Base-by-base conservation (phyloP, 2,888 invertebrate species). In the Lysandra coridon region DNA sequence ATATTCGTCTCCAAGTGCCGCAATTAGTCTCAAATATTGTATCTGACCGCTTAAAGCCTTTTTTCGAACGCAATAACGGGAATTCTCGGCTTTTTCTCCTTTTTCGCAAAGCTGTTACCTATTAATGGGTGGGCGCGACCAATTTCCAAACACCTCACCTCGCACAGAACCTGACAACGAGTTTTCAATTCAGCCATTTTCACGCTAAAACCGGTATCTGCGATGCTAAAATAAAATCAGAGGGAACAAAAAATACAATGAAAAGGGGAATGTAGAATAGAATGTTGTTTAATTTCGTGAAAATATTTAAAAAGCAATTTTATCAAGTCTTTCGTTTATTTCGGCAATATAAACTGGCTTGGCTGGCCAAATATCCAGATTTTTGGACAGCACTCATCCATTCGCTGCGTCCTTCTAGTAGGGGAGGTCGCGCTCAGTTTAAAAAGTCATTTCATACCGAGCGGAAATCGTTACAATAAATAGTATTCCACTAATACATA, bases 171-270 rank as follows among this genome's bases (percentile, higher is more conserved):
- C 87, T 84, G 85, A 88, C 84, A 86, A 83, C 86, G 86, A 87
- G 87, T 88, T 89, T 88, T 84, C 83, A 84, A 86, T 86, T 89
- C 89, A 90, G 89, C 89, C 88, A 86, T 82, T 84, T 85, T 87
- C 88, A 87, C 88, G 87, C 84, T 84, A 75, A 69, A 69, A 23
- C 69, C 14, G 33, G 5, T 69, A 69, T 37, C 69, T 69, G 14
- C 23, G 30, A 64, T 30, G 64, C 2, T 30, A 12, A 64, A 12
- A 64, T 64, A 64, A 64, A 64, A 64, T 64, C 64, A 30, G 23
- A 30, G 30, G 69, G 33, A 17, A 33, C 33, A 14, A 69, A 69
- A 69, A 14, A 30, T 69, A 33, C 12, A 69, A 69, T 30, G 64
- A 7, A 69, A 33, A 69, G 5, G 33, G 69, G 5, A 69, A 69